Percentiles rank a stretch among this genome's conserved stretches.
These are phyloP conservation scores for Lithophane leautieri DNA, from an alignment of 2,888 invertebrate species.

Conservation along the genomic window DNA sequence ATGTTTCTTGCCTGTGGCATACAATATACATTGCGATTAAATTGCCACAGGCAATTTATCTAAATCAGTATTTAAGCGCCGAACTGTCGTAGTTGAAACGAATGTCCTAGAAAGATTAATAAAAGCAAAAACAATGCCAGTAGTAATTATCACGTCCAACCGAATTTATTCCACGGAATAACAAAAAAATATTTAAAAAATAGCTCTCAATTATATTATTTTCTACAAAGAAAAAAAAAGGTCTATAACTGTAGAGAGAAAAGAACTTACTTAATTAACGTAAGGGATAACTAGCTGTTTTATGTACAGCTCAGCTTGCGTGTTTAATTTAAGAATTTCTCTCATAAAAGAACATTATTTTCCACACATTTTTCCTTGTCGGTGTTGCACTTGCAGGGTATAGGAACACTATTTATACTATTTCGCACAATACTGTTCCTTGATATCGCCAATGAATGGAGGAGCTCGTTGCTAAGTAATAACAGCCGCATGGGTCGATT, in stretches of 20 bases:
- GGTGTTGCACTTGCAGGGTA: neutral
- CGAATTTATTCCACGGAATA: constrained; percentile 9
- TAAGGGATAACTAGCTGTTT: neutral
- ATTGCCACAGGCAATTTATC: too few species aligned
- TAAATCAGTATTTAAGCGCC: neutral
- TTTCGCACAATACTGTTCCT: neutral
- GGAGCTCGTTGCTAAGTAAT: too few species aligned
- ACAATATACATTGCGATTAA: too few species aligned
- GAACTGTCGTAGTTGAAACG: neutral
- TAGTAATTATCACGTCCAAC: constrained; percentile 22
- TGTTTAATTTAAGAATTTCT: neutral
- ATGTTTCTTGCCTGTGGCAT: neutral
- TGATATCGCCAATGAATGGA: neutral
- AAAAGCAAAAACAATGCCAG: constrained; percentile 7
- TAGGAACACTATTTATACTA: neutral
- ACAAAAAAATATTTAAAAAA: neutral
- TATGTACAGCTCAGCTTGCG: neutral
- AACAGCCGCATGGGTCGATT: too few species aligned
- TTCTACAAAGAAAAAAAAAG: neutral
- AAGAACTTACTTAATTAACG: neutral
- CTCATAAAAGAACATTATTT: neutral
- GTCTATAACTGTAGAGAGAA: neutral
- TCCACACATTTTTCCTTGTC: neutral
- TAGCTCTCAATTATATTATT: neutral
- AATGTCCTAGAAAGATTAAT: constrained; percentile 3